Evolutionary conservation across 2,888 invertebrate species (phyloP), one percentile per base, ranked within the genome.

Genomic region (Yponomeuta cagnagella): DNA sequence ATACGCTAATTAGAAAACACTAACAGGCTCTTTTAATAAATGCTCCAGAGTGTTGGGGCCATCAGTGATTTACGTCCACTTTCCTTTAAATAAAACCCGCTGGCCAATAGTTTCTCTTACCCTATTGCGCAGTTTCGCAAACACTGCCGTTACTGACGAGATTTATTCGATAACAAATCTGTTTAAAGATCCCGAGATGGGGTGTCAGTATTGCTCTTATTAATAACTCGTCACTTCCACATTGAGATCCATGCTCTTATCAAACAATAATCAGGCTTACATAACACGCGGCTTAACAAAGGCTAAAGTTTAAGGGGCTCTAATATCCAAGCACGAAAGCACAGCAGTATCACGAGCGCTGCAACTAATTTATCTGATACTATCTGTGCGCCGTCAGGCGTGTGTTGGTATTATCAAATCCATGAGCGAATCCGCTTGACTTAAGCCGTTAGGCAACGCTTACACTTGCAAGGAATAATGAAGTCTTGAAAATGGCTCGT

Each of bases 261-360:
- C 52, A 58, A 58, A 58, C 52, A 58, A 58, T 58, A 58, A 58
- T 65, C 12, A 30, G 30, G 43, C 64, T 71, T 69, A 71, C 69
- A 69, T 69, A 71, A 69, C 63, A n/a, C 15, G 48, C 74, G 71
- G 71, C 43, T 48, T 70, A 73, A 73, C 67, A 69, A 63, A 70
- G 67, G 70, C 70, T 77, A 77, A 77, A 72, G 71, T 77, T 77
- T 86, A 84, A 86, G 83, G 80, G 81, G 48, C 70, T 69, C 71
- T 71, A 71, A 70, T 48, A 71, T 79, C 82, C 81, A 81, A 85
- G 84, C 88, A 88, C 88, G 88, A 89, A 79, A 84, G 86, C 79
- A 81, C 81, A 80, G 79, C 80, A 80, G 82, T 78, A 82, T 81
- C 88, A 88, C 87, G 88, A 87, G 12, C 52, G 52, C 77, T 82